A percentile compares a stretch with the other conserved stretches of the same genome.
Conservation (phyloP, 2,113 vertebrate genomes). For the Percina caprodes region DNA sequence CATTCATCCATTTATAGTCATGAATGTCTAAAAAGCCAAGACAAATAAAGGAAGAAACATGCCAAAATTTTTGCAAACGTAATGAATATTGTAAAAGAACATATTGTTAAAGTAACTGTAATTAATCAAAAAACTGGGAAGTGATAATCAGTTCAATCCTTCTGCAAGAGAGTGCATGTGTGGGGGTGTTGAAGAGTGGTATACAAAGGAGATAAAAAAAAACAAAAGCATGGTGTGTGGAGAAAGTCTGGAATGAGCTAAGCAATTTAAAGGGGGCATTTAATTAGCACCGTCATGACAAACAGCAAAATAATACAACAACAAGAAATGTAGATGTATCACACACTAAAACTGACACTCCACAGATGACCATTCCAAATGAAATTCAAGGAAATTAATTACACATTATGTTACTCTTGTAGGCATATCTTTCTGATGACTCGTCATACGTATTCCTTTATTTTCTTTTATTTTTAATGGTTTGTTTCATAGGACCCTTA, state of each 20-base stretch:
- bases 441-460: not conserved
- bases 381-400: not conserved
- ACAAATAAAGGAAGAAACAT: not conserved
- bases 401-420: conserved; percentile 1
- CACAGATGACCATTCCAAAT: conserved; percentile 2
- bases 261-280: conserved; percentile 21
- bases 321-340: conserved; percentile 8
- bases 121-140: not conserved
- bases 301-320: conserved; percentile 11
- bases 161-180: conserved; percentile 8
- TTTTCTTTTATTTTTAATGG: not conserved
- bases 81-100: not conserved
- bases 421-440: not conserved
- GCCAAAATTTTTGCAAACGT: not conserved
- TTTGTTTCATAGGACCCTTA: conserved; percentile 9
- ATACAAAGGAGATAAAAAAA: not conserved
- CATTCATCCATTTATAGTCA: not conserved
- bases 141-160: conserved; percentile 1
- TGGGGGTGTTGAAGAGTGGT: not conserved
- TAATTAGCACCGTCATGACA: conserved; percentile 25
- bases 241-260: conserved; percentile 14
- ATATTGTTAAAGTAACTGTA: conserved; percentile 1
- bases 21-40: not conserved
- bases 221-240: not conserved
- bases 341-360: conserved; percentile 1